Percentiles rank a stretch among this genome's conserved stretches.
Evolutionary conservation across 2,888 invertebrate genomes (phyloP).

Genomic region (Slavum lentiscoides): DNA sequence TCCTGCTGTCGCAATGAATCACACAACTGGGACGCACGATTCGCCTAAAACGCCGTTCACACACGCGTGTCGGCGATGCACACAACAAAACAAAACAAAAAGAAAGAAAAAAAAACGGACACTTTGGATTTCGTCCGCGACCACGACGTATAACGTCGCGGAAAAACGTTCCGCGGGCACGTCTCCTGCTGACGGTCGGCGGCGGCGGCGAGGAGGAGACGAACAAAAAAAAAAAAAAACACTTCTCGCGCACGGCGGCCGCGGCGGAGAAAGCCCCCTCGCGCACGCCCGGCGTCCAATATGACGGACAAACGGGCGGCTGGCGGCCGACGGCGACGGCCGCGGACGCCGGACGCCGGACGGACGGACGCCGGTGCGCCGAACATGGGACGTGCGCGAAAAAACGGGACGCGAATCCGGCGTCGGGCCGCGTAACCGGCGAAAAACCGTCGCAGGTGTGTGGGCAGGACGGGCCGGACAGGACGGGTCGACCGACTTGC

Average conservation of each 20-base stretch:
- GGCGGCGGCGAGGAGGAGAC: background rate
- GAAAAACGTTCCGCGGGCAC: slow-evolving; percentile 14
- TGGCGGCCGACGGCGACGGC: slow-evolving; percentile 30
- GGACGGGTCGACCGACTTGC: slow-evolving; percentile 39
- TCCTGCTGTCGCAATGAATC: too few species aligned
- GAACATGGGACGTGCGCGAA: slow-evolving; percentile 56
- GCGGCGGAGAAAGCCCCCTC: slow-evolving; percentile 40
- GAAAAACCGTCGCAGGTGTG: slow-evolving; percentile 58
- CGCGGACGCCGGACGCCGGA: slow-evolving; percentile 49
- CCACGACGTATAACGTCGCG: slow-evolving; percentile 18
- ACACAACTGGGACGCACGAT: too few species aligned
- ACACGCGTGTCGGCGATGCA: too few species aligned
- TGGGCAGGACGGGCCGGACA: slow-evolving; percentile 38
- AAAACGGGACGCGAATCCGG: slow-evolving; percentile 43
- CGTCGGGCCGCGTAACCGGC: slow-evolving; percentile 41
- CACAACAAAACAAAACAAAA: too few species aligned
- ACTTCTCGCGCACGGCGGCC: background rate
- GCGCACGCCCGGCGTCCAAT: slow-evolving; percentile 36
- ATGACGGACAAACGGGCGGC: slow-evolving; percentile 50
- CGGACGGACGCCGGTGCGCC: slow-evolving; percentile 56
- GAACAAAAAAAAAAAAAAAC: slow-evolving; percentile 23
- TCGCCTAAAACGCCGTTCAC: too few species aligned
- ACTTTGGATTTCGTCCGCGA: background rate
- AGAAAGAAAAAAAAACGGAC: background rate
- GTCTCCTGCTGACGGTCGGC: background rate